Conservation (phyloP, 1,140 invertebrate genomes). For the Pygmarrhopalites habei region DNA sequence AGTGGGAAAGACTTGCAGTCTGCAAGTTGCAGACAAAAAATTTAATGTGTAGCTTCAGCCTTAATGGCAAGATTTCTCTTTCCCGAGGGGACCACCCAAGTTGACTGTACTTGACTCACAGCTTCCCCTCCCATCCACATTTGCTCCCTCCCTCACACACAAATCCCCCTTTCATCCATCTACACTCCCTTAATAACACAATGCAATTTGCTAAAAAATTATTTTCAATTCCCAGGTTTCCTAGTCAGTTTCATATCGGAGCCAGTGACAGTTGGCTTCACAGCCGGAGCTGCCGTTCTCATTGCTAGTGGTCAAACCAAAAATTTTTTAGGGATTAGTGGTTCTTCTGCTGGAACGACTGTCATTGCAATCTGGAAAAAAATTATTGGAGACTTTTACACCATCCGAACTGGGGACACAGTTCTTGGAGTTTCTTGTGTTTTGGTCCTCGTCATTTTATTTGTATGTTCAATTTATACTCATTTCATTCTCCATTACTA, state of each 20-base stretch:
- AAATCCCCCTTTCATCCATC: too few relatives aligned
- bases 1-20: too few relatives aligned
- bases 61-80: neutral
- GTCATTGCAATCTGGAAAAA: neutral
- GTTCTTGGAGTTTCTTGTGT: neutral
- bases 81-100: too few relatives aligned
- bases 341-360: conserved; percentile 40
- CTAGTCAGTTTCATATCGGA: conserved; percentile 89
- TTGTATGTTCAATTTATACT: neutral
- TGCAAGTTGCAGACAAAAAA: too few relatives aligned
- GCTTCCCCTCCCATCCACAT: too few relatives aligned
- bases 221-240: conserved; percentile 68
- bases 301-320: conserved; percentile 79
- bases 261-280: conserved; percentile 70
- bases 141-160: too few relatives aligned
- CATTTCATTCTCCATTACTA: neutral
- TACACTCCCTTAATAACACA: too few relatives aligned
- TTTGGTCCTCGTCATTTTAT: neutral
- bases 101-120: too few relatives aligned
- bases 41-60: too few relatives aligned
- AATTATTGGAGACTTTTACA: neutral
- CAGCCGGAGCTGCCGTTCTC: conserved; percentile 79
- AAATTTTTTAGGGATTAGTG: conserved; percentile 62
- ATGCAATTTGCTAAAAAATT: too few relatives aligned
- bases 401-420: neutral